phyloP scores from a whole-genome alignment of 2,113 vertebrate species.

The Nycticryphes semicollaris region DNA sequence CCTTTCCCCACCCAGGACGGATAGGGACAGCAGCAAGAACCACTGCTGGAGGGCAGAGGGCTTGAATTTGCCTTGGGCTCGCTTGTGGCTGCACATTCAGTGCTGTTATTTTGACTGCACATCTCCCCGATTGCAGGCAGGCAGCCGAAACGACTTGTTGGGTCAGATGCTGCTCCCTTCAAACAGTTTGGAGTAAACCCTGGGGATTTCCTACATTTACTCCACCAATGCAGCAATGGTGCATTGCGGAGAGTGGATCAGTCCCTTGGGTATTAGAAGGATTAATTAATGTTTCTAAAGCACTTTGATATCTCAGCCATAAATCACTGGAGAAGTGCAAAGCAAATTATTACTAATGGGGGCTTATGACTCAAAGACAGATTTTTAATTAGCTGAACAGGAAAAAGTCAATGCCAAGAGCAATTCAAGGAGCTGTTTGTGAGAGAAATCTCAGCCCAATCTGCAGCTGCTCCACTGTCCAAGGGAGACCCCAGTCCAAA shows the following conservation, averaged over 20 bases:
- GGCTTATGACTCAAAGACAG: constrained; percentile 66
- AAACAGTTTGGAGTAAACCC: constrained; percentile 13
- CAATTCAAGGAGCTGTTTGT: constrained; percentile 52
- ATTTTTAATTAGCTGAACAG: constrained; percentile 66
- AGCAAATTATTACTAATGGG: constrained; percentile 69
- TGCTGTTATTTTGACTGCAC: constrained; percentile 13
- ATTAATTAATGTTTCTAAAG: constrained; percentile 69
- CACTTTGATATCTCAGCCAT: constrained; percentile 61
- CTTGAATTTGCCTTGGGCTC: neutral
- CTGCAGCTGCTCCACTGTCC: neutral
- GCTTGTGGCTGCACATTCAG: neutral
- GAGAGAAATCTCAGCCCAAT: neutral
- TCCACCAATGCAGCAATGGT: constrained; percentile 27
- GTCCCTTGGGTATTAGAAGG: constrained; percentile 52
- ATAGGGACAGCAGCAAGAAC: neutral
- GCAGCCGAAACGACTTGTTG: neutral
- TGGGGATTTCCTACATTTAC: constrained; percentile 23
- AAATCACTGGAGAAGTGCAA: constrained; percentile 65
- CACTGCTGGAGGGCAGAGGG: neutral
- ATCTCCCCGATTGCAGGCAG: neutral
- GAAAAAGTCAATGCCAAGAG: constrained; percentile 61
- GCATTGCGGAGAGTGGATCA: constrained; percentile 33
- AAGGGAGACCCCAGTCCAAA: neutral
- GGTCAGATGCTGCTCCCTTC: neutral
- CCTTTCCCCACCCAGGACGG: accelerated